Base-by-base conservation (phyloP, 2,113 vertebrate species). In the Tenrec ecaudatus region DNA sequence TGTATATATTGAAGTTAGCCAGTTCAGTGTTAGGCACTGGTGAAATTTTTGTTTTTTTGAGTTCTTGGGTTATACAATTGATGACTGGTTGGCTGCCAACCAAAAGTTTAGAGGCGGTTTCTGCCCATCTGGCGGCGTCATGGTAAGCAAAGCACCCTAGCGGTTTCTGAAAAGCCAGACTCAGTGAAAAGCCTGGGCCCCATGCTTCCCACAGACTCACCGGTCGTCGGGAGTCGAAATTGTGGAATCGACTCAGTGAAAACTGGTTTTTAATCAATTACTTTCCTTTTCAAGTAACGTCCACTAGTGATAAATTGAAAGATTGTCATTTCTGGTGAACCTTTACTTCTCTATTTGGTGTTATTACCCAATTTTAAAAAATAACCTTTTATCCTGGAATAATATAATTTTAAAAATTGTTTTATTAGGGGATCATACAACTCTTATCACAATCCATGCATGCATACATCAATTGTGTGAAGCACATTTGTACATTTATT, bases 1-100 rank as follows among this genome's bases (percentile, higher is more conserved):
- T 60, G 9, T 33, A 31, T 31, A n/a, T 68, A 15, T n/a, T 93
- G 79, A 90, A 91, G 91, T 86, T 80, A 76, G 36, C 43, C 17
- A 82, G 29, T 68, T 94, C 27, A 83, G 5, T 71, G 29, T 90
- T 85, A 90, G 38, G 38, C 19, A 25, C 11, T 87, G 38, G 9
- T 36, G 58, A 23, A 29, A 76, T 8, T 89, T 62, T 47, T 47
- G 5, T 47, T 47, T 47, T 64, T 64, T 33, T 71, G 29, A 69
- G 31, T 69, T 23, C 66, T 12, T 69, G 66, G 29, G 14, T 69
- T 12, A 14, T 69, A 29, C 66, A 31, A n/a, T 12, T 31, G 66
- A 29, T 69, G 12, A 10, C 43, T 47, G 43, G 43, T 47, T 47
- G 43, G 10, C 43, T 47, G 43, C n/a, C 10, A 71, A 71, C n/a